Percentiles rank a stretch among this genome's conserved stretches.
Conservation (phyloP, 30 jellyfish, hydroid and myxozoan species). For the Catostylus mosaicus region DNA sequence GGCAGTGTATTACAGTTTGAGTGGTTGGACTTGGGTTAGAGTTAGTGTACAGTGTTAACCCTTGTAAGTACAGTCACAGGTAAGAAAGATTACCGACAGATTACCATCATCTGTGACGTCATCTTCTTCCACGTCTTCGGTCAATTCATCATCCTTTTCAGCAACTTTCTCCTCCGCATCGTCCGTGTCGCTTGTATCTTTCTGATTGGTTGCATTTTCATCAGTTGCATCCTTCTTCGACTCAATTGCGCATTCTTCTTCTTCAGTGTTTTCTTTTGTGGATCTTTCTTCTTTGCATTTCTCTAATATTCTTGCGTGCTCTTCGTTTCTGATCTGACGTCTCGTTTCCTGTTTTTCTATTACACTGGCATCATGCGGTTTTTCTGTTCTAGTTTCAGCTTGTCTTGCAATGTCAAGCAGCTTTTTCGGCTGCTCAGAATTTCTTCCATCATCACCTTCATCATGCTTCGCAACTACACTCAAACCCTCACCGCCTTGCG, state of each 20-base stretch:
- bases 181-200: not conserved
- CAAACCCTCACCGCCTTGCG: not conserved
- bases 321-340: constrained; percentile 50
- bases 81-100: not conserved
- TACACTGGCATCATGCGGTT: not conserved
- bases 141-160: constrained; percentile 3
- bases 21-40: no score
- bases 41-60: no score
- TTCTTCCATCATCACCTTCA: not conserved
- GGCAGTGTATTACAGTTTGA: no score
- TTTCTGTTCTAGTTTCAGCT: not conserved
- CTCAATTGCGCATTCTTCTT: not conserved
- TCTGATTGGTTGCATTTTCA: not conserved
- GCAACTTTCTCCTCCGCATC: constrained; percentile 6
- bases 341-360: constrained; percentile 9
- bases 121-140: constrained; percentile 13
- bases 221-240: not conserved
- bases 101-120: constrained; percentile 28
- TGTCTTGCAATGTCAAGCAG: constrained; percentile 11
- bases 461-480: not conserved
- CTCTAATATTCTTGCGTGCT: constrained; percentile 44
- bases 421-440: not conserved
- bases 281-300: constrained; percentile 10
- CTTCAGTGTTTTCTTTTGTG: not conserved
- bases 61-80: no score